Evolutionary conservation across 2,113 vertebrate genomes (phyloP).

Genomic region (Tringa solitaria): DNA sequence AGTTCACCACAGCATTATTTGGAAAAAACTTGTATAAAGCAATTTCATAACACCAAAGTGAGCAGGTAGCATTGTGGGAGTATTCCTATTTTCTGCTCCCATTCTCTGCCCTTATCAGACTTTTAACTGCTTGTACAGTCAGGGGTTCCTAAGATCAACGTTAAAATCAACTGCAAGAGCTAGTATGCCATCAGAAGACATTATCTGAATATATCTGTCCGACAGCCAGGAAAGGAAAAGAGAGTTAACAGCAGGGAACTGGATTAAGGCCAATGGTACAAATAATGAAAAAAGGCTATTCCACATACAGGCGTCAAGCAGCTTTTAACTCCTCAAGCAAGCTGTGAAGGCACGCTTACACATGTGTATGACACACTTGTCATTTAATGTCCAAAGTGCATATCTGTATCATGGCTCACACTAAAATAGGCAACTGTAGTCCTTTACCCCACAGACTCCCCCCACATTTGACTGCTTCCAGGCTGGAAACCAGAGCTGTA

Average conservation of each 20-base stretch:
- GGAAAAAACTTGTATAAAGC: neutral
- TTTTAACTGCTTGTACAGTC: neutral
- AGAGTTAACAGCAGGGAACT: constrained; percentile 5
- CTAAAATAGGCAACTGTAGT: neutral
- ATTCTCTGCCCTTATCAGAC: neutral
- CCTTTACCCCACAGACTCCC: neutral
- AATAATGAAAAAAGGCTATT: constrained; percentile 1
- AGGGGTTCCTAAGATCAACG: neutral
- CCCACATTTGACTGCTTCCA: neutral
- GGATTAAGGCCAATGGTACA: neutral
- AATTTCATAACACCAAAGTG: neutral
- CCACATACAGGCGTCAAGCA: neutral
- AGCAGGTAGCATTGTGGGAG: neutral
- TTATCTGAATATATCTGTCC: constrained; percentile 21
- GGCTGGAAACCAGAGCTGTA: neutral
- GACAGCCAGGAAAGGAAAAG: constrained; percentile 2
- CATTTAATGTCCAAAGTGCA: neutral
- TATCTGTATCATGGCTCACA: neutral
- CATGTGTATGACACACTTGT: neutral
- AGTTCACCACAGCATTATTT: neutral
- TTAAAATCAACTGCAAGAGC: neutral
- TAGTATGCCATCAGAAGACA: neutral
- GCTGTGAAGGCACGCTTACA: constrained; percentile 1
- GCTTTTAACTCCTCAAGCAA: neutral
- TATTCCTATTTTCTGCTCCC: neutral